Evolutionary conservation across 2,113 vertebrate species (phyloP).

Genomic region (Puffinus mauretanicus): DNA sequence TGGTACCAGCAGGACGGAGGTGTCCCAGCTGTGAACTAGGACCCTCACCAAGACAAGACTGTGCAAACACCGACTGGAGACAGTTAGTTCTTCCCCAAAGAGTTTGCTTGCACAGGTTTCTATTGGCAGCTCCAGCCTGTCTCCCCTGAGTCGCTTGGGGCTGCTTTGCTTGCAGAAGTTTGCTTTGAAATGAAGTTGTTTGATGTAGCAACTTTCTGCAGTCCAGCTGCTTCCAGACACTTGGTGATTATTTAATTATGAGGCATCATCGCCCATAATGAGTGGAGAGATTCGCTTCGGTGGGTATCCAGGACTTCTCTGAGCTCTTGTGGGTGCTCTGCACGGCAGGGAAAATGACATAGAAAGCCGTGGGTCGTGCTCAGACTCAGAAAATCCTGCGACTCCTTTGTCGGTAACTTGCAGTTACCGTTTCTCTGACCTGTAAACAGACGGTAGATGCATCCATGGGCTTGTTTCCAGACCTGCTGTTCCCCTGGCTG

Average conservation of each 20-base stretch:
- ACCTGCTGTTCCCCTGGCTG: background rate
- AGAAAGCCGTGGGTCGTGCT: accelerated
- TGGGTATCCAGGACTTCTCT: background rate
- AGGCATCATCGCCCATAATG: background rate
- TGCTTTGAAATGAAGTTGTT: background rate
- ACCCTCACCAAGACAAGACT: background rate
- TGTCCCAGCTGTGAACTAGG: background rate
- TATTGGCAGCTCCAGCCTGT: background rate
- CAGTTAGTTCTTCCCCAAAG: background rate
- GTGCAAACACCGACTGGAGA: background rate
- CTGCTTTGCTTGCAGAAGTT: background rate
- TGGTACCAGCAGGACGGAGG: background rate
- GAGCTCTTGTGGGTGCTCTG: background rate
- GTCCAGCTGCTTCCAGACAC: background rate
- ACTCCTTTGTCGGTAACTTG: background rate
- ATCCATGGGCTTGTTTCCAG: background rate
- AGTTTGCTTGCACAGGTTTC: background rate
- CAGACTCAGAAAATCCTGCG: background rate
- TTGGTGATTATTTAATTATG: background rate
- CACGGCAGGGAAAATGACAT: background rate
- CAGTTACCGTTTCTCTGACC: background rate
- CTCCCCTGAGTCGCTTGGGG: background rate
- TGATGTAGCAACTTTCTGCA: background rate
- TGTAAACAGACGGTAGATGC: background rate
- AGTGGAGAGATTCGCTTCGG: background rate